Evolutionary conservation across 1,140 invertebrate species (phyloP), one percentile per base, ranked within the genome.

Genomic region (Pseudomyrmex sp.): DNA sequence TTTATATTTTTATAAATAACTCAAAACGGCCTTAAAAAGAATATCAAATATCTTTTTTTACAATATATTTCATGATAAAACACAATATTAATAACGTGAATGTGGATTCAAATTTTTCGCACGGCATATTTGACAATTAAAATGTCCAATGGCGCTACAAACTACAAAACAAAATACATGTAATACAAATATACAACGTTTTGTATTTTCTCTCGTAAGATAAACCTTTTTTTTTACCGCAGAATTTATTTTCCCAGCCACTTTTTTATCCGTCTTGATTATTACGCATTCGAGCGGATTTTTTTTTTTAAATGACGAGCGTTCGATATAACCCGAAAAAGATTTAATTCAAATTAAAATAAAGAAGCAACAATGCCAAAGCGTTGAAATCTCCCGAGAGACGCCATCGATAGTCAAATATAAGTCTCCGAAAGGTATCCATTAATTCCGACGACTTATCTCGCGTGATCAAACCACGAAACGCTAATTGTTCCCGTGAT

Each of bases 341-440:
- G 35, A 35, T 35, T 35, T 44, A 35, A 77, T 23, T 76, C 20
- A 58, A 68, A 26, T n/a, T 10, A 7, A 18, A 4, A 20, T 62
- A 13, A 77, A 59, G 7, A 35, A 12, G 48, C 15, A 35, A 69
- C 63, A 46, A 58, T 70, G 35, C 12, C 65, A 26, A 15, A n/a
- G 18, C 66, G 50, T 72, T 69, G 50, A 77, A 68, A 15, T 77
- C 62, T 68, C 75, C 13, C 9, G 2, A 13, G 35, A 35, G 35
- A 35, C 35, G 35, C 35, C 13, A 54, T 56, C 62, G 62, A 15
- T 15, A 26, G 23, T 15, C 26, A 48, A n/a, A 23, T 8, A 56
- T 26, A 66, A 13, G 5, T 5, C 1, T 26, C 35, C 13, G n/a
- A 77, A 10, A 0, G 35, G 0, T 46, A 77, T 50, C 15, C 12